These are phyloP conservation scores for Chymomyza fuscimana DNA, from an alignment of 2,888 invertebrate genomes.

Conservation along the genomic window DNA sequence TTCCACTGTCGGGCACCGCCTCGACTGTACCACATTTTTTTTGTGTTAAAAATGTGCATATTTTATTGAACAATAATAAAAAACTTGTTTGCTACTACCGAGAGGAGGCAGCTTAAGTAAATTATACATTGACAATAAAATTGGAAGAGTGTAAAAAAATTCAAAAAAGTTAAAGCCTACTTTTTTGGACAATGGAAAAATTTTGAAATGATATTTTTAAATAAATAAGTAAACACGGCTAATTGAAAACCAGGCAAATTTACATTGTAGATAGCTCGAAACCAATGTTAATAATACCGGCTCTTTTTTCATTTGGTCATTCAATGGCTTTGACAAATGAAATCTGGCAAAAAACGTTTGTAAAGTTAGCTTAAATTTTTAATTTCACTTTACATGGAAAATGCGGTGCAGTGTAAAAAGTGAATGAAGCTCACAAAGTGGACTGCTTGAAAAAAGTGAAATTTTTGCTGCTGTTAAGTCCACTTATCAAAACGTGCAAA, in stretches of 20 bases:
- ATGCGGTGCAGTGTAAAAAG: slow-evolving; percentile 1
- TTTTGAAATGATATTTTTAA: too few species aligned
- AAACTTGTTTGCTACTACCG: too few species aligned
- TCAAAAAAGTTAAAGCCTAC: too few species aligned
- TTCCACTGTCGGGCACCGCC: too few species aligned
- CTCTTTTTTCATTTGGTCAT: neutral
- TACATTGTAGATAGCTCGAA: neutral
- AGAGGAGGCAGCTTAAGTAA: too few species aligned
- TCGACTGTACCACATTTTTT: too few species aligned
- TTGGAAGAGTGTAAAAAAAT: too few species aligned
- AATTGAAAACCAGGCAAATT: neutral
- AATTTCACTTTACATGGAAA: slow-evolving; percentile 24
- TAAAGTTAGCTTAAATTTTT: slow-evolving; percentile 22
- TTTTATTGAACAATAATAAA: too few species aligned
- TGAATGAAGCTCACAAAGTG: neutral
- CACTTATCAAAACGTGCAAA: slow-evolving; percentile 73
- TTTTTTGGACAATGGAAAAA: too few species aligned
- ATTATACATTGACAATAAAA: too few species aligned
- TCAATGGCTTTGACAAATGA: neutral
- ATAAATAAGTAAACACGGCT: neutral
- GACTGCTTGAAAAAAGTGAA: neutral
- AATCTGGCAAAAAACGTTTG: neutral
- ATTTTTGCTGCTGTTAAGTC: slow-evolving; percentile 42
- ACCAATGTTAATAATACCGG: neutral
- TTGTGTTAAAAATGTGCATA: too few species aligned